phyloP scores from a whole-genome alignment of 2,797 vertebrate species.

The Argya squamiceps region DNA sequence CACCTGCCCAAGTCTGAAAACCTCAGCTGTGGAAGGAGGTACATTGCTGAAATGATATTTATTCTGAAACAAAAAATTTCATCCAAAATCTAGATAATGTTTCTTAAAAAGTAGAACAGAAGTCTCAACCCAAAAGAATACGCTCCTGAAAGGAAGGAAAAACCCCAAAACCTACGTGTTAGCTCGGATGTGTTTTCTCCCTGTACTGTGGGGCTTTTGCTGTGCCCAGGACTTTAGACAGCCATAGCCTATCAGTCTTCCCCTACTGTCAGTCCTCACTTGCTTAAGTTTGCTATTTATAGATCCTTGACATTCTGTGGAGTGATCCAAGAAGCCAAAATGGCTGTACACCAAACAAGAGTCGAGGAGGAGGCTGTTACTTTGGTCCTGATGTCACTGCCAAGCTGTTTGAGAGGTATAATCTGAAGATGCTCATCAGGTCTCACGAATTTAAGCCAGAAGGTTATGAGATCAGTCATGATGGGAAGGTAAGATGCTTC shows the following conservation, averaged over 20 bases:
- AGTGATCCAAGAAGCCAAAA: slow-evolving; percentile 89
- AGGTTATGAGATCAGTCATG: slow-evolving; percentile 92
- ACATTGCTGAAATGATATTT: background rate
- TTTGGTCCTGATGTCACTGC: slow-evolving; percentile 91
- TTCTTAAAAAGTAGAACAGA: background rate
- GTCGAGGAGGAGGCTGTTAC: slow-evolving; percentile 93
- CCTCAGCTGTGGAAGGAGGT: background rate
- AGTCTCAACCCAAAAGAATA: background rate
- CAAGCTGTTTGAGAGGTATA: slow-evolving; percentile 81
- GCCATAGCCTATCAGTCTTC: background rate
- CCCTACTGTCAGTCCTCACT: background rate
- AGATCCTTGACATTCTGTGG: slow-evolving; percentile 93
- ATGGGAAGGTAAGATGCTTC: slow-evolving; percentile 82
- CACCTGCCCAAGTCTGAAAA: background rate
- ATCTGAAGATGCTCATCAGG: slow-evolving; percentile 90
- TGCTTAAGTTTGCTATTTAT: slow-evolving; percentile 37
- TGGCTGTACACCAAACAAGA: slow-evolving; percentile 89
- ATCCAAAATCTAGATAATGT: background rate
- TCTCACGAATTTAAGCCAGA: slow-evolving; percentile 97
- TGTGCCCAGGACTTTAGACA: background rate
- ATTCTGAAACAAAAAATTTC: background rate
- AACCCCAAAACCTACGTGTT: background rate
- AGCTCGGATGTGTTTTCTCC: background rate
- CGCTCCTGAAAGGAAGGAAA: background rate
- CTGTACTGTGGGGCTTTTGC: background rate